phyloP scores from a whole-genome alignment of 2,888 invertebrate genomes.

The Zelleria hepariella region DNA sequence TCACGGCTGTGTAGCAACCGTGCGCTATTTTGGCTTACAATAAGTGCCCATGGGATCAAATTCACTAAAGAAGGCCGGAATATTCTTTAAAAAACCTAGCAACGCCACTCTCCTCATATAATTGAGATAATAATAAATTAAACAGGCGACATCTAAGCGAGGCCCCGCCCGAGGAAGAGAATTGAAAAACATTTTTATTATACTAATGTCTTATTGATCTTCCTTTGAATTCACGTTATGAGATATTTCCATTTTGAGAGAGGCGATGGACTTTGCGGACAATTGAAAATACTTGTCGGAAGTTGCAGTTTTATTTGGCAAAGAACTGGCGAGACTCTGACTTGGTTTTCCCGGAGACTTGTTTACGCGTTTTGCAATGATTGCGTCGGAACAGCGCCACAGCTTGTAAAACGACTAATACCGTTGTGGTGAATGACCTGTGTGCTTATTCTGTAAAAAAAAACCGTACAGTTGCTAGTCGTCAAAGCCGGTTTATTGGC shows the following conservation, averaged over 20 bases:
- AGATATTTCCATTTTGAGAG: background rate
- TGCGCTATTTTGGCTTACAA: too few species aligned
- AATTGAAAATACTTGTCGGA: background rate
- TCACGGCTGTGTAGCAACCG: too few species aligned
- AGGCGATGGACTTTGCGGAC: background rate
- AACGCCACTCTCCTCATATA: conserved; percentile 18
- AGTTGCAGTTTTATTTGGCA: background rate
- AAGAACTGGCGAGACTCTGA: background rate
- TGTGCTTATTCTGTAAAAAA: too few species aligned
- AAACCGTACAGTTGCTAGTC: too few species aligned
- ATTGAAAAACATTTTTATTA: conserved; percentile 11
- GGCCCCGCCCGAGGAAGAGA: background rate
- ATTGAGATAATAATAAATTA: conserved; percentile 57
- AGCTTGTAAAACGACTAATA: too few species aligned
- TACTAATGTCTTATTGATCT: conserved; percentile 9
- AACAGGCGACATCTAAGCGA: conserved; percentile 26
- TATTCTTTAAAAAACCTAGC: background rate
- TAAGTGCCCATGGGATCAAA: too few species aligned
- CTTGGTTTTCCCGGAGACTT: background rate
- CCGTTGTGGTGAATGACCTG: too few species aligned
- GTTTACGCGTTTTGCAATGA: background rate
- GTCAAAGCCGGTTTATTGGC: too few species aligned
- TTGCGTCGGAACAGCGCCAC: background rate
- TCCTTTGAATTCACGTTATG: background rate
- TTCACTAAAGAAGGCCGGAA: background rate